These are phyloP conservation scores for Myopa testacea DNA, from an alignment of 2,888 invertebrate genomes.

Conservation along the genomic window DNA sequence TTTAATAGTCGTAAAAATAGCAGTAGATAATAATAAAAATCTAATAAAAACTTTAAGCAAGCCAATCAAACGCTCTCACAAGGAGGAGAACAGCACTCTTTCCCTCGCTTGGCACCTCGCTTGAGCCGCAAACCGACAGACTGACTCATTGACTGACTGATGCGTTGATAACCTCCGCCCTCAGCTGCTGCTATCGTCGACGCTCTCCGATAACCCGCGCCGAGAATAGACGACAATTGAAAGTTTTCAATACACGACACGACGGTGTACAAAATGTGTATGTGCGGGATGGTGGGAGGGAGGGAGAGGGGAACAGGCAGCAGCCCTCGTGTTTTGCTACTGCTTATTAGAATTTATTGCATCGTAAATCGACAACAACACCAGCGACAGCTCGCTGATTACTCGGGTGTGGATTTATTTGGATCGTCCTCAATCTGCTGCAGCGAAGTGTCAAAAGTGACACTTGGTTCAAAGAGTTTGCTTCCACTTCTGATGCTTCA, in stretches of 20 bases:
- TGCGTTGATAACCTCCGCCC: slow-evolving; percentile 1
- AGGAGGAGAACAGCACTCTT: too few species aligned
- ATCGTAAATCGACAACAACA: slow-evolving; percentile 62
- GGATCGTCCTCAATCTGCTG: neutral
- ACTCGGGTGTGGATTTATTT: slow-evolving; percentile 13
- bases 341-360: slow-evolving; percentile 63
- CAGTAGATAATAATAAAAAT: slow-evolving; percentile 9
- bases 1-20: neutral
- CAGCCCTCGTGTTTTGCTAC: neutral
- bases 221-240: neutral
- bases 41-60: neutral
- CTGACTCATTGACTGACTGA: neutral
- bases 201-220: neutral
- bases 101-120: too few species aligned
- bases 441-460: neutral
- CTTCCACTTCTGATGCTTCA: neutral
- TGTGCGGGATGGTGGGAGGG: neutral
- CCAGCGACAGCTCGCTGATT: slow-evolving; percentile 47
- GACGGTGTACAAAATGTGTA: neutral
- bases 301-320: neutral
- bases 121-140: neutral
- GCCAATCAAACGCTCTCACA: neutral
- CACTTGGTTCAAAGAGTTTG: neutral
- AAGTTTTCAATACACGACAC: neutral
- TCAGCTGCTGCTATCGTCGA: neutral